Base-by-base conservation (phyloP, 1,140 invertebrate genomes). In the Bombus soroeensis region DNA sequence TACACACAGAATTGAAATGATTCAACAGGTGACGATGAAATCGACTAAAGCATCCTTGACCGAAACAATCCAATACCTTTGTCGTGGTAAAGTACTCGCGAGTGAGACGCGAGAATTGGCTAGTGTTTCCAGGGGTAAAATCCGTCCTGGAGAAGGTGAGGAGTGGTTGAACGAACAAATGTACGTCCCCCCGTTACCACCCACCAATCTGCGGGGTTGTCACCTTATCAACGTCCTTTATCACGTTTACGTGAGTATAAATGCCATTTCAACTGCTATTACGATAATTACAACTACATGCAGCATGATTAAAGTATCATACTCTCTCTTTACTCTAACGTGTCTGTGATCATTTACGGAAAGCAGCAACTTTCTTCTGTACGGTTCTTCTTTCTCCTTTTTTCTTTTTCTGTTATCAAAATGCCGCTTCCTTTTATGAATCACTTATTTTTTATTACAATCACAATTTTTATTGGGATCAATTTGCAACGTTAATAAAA, bases 211-310 rank as follows among this genome's bases (percentile, higher is more conserved):
- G n/a, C 96, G 98, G 86, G 98, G 98, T 64, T 99, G 98, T 94
- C 98, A 98, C 94, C 96, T 99, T 84, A 99, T 99, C 90, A 97
- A 98, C 93, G 98, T 99, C 86, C 97, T 98, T 90, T 99, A 99
- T 94, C 98, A 99, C 94, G 98, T 99, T 73, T 98, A 98, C 95
- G 98, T 99, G 95, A 98, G 98, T 97, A 89, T 79, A 83, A 62
- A 1, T 22, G 68, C 15, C n/a, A 39, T 59, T 34, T 66, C 39
- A 39, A 32, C 22, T 13, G 53, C 37, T 62, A 39, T 53, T 53
- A 41, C 25, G 15, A n/a, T 57, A 75, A 81, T 85, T 85, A 64
- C 10, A 13, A 74, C 41, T 15, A 34, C 41, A 15, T n/a, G 28
- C 32, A 43, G 37, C 75, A 71, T 41, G 22, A 59, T 62, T 59